phyloP scores from a whole-genome alignment of 2,113 vertebrate species.

The Dascyllus trimaculatus region DNA sequence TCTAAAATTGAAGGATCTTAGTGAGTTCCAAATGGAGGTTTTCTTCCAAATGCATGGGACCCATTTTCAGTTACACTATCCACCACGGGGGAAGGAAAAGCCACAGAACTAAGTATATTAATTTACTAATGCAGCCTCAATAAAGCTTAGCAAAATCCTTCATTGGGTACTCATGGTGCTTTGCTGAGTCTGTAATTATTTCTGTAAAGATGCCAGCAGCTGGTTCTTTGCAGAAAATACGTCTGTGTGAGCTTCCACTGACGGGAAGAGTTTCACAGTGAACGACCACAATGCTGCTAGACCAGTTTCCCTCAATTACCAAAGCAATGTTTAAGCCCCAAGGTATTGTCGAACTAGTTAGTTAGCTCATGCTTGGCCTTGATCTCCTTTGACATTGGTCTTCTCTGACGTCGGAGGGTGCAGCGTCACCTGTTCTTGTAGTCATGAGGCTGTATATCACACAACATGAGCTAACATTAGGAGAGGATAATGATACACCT shows the following conservation, averaged over 20 bases:
- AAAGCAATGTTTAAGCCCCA: not conserved
- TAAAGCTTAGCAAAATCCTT: conserved; percentile 62
- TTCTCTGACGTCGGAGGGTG: not conserved
- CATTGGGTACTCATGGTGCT: conserved; percentile 63
- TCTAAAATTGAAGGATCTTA: not conserved
- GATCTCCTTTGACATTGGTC: not conserved
- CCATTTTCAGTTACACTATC: not conserved
- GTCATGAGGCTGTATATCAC: conserved; percentile 17
- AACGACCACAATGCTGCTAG: not conserved
- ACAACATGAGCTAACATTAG: not conserved
- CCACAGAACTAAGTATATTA: conserved; percentile 31
- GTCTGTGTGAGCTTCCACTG: conserved; percentile 49
- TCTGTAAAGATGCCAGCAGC: conserved; percentile 63
- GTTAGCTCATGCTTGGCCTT: not conserved
- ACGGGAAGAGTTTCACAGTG: not conserved
- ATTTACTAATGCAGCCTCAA: conserved; percentile 65
- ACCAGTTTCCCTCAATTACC: not conserved
- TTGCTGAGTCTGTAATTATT: conserved; percentile 74
- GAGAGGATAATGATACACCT: conserved; percentile 44
- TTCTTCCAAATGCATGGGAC: conserved; percentile 8
- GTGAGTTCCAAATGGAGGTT: not conserved
- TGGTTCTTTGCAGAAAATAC: conserved; percentile 56
- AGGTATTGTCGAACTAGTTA: not conserved
- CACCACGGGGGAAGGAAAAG: not conserved
- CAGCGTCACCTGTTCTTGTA: not conserved